Conservation (phyloP, 2,113 vertebrate species). For the Ceratotherium simum region DNA sequence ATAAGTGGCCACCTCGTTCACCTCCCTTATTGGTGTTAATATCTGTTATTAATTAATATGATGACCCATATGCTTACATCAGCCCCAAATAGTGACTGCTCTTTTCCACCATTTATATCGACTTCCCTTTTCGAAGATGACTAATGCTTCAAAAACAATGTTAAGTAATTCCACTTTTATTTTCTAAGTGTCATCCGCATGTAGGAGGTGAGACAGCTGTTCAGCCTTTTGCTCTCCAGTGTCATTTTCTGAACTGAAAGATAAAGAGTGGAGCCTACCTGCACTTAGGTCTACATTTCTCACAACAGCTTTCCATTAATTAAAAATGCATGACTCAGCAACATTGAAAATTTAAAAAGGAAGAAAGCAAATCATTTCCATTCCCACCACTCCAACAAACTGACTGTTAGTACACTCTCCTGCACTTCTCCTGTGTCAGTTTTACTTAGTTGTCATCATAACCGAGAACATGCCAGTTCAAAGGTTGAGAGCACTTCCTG, state of each 20-base stretch:
- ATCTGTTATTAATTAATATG: not conserved
- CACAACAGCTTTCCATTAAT: not conserved
- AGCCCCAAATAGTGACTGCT: not conserved
- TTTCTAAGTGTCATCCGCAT: conserved; percentile 49
- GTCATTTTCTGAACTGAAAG: not conserved
- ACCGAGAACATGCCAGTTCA: not conserved
- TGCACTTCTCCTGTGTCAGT: accelerated
- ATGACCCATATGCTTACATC: not conserved
- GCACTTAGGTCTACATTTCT: not conserved
- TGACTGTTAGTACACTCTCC: accelerated
- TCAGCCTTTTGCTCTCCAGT: not conserved
- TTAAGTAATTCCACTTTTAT: conserved; percentile 67
- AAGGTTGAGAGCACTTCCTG: not conserved
- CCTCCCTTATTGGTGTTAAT: not conserved
- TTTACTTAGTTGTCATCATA: accelerated
- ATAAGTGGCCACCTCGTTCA: accelerated
- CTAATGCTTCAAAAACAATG: conserved; percentile 31
- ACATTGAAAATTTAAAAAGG: not conserved
- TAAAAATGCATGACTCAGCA: not conserved
- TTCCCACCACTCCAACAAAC: not conserved
- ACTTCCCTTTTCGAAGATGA: conserved; percentile 67
- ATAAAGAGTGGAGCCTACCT: accelerated
- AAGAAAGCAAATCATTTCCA: not conserved
- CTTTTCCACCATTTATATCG: not conserved
- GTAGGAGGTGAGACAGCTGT: not conserved